Percentiles rank a stretch among this genome's conserved stretches.
phyloP scores from a whole-genome alignment of 2,888 invertebrate genomes.

The Caradrina clavipalpis region DNA sequence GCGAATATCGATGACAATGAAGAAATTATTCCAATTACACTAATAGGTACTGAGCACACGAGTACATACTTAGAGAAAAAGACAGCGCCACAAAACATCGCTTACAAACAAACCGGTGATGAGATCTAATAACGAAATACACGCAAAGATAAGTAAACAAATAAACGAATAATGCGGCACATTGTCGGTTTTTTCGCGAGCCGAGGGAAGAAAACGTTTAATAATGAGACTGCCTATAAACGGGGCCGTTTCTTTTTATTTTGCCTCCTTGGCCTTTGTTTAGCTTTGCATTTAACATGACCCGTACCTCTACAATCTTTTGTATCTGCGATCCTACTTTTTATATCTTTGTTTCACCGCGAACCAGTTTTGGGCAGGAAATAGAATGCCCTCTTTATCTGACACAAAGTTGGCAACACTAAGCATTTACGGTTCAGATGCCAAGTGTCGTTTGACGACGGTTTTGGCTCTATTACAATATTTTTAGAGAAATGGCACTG shows the following conservation, averaged over 20 bases:
- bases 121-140: slow-evolving; percentile 64
- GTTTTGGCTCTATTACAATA: slow-evolving; percentile 56
- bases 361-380: slow-evolving; percentile 56
- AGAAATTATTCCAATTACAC: slow-evolving; percentile 26
- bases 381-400: slow-evolving; percentile 65
- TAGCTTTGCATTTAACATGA: slow-evolving; percentile 73
- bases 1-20: slow-evolving; percentile 2
- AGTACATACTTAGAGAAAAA: slow-evolving; percentile 6
- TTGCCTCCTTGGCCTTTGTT: slow-evolving; percentile 75
- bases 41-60: slow-evolving; percentile 20
- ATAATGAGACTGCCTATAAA: slow-evolving; percentile 82
- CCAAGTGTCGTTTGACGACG: slow-evolving; percentile 58
- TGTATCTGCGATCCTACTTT: slow-evolving; percentile 44
- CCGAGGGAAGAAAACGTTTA: slow-evolving; percentile 78
- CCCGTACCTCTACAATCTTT: slow-evolving; percentile 53
- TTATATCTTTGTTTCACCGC: slow-evolving; percentile 52
- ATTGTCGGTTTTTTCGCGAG: slow-evolving; percentile 72
- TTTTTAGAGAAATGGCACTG: slow-evolving; percentile 42
- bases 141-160: slow-evolving; percentile 69
- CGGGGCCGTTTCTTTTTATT: slow-evolving; percentile 81
- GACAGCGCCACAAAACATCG: slow-evolving; percentile 31
- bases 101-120: slow-evolving; percentile 46
- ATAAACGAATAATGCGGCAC: slow-evolving; percentile 70
- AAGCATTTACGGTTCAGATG: slow-evolving; percentile 55
- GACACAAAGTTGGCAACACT: slow-evolving; percentile 68